A percentile compares a stretch with the other conserved stretches of the same genome.
phyloP scores from a whole-genome alignment of 2,888 invertebrate species.

The Chalcis sispes region DNA sequence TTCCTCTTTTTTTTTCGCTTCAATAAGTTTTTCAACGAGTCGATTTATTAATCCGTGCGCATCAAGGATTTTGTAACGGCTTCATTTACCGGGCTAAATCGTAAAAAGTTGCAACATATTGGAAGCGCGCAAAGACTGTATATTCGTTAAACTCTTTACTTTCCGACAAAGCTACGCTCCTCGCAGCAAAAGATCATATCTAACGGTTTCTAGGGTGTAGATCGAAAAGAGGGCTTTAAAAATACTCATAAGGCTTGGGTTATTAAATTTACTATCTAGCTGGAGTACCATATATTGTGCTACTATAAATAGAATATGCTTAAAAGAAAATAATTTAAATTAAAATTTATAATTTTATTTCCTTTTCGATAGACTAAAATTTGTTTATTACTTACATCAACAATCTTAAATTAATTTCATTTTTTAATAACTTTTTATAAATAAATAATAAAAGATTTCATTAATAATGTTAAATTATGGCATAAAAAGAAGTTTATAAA shows the following conservation, averaged over 20 bases:
- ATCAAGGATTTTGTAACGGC: not conserved
- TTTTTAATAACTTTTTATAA: too few species aligned
- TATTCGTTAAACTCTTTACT: constrained; percentile 47
- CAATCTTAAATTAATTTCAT: too few species aligned
- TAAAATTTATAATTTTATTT: too few species aligned
- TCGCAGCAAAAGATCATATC: constrained; percentile 24
- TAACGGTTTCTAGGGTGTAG: constrained; percentile 30
- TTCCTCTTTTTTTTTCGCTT: not conserved
- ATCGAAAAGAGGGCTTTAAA: constrained; percentile 21
- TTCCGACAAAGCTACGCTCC: not conserved
- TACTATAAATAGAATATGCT: too few species aligned
- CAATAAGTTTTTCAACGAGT: not conserved
- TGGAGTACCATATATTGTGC: too few species aligned
- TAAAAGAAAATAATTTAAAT: too few species aligned
- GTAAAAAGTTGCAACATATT: constrained; percentile 43
- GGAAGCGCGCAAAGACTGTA: not conserved
- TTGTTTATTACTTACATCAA: too few species aligned
- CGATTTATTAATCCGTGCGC: constrained; percentile 20
- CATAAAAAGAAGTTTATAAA: too few species aligned
- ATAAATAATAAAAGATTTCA: too few species aligned
- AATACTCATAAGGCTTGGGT: constrained; percentile 14
- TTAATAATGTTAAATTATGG: too few species aligned
- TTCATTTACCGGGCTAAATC: constrained; percentile 31
- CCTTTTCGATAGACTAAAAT: too few species aligned
- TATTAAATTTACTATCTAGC: constrained; percentile 44